Evolutionary conservation across 2,888 invertebrate species (phyloP).

Genomic region (Corythucha ciliata): DNA sequence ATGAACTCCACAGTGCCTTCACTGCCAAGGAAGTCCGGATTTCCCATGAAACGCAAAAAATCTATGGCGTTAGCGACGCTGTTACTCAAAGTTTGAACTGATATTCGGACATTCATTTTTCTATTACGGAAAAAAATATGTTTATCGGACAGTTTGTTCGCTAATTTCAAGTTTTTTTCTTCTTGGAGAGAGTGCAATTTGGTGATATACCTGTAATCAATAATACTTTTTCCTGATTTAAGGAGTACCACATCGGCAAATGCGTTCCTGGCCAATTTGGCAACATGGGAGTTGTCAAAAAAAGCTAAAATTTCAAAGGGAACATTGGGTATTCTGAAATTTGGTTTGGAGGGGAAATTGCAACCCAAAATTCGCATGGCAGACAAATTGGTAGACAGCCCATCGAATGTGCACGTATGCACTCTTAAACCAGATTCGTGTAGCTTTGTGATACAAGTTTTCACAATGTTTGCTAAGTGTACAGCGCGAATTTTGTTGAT

Average conservation of each 20-base stretch:
- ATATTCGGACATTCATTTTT: slow-evolving; percentile 23
- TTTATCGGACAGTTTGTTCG: slow-evolving; percentile 18
- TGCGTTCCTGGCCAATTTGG: slow-evolving; percentile 20
- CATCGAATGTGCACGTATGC: slow-evolving; percentile 1
- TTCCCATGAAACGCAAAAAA: too few species aligned
- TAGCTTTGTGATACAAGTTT: not conserved
- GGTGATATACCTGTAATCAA: slow-evolving; percentile 6
- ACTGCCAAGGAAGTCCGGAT: too few species aligned
- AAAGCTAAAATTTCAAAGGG: too few species aligned
- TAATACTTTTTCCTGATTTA: too few species aligned
- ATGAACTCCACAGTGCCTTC: not conserved
- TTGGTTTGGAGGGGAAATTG: not conserved
- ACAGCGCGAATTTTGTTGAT: not conserved
- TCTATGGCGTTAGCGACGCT: slow-evolving; percentile 25
- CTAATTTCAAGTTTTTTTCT: slow-evolving; percentile 21
- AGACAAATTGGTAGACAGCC: too few species aligned
- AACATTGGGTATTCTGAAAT: not conserved
- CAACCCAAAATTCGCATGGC: not conserved
- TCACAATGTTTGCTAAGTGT: too few species aligned
- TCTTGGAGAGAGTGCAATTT: slow-evolving; percentile 18
- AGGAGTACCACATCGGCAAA: too few species aligned
- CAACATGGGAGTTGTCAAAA: slow-evolving; percentile 14
- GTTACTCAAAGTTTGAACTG: slow-evolving; percentile 23
- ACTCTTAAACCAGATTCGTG: not conserved
- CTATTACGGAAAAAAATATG: slow-evolving; percentile 24